Conservation (phyloP, 2,888 invertebrate species). For the Drosophila stalkeri region DNA sequence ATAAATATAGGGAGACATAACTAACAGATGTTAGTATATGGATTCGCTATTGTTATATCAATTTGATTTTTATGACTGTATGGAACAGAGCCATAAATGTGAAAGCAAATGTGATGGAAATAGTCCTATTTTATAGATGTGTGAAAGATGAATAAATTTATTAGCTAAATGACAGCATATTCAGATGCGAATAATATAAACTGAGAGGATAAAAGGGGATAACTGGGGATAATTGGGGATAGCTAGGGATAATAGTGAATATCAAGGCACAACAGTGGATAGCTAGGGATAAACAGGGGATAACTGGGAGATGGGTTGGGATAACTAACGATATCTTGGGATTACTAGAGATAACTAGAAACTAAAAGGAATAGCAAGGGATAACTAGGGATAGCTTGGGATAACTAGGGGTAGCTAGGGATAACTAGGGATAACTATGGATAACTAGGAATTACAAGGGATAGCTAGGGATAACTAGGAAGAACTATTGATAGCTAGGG, state of each 20-base stretch:
- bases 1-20: neutral
- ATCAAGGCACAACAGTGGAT: too few species aligned
- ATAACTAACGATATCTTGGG: too few species aligned
- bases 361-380: neutral
- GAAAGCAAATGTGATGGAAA: neutral
- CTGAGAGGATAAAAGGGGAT: neutral
- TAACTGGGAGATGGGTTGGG: too few species aligned
- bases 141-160: neutral
- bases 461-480: neutral
- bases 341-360: neutral
- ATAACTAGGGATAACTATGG: neutral
- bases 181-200: neutral
- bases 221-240: too few species aligned
- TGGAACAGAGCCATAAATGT: neutral
- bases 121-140: neutral
- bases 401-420: neutral
- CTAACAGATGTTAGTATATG: neutral
- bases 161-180: neutral
- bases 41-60: neutral
- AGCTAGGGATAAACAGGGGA: neutral
- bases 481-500: neutral
- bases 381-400: neutral
- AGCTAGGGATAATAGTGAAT: too few species aligned
- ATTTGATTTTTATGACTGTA: neutral
- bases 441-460: too few species aligned